These are phyloP conservation scores for Cheilosia urbana DNA, from an alignment of 2,888 invertebrate species.

Conservation along the genomic window DNA sequence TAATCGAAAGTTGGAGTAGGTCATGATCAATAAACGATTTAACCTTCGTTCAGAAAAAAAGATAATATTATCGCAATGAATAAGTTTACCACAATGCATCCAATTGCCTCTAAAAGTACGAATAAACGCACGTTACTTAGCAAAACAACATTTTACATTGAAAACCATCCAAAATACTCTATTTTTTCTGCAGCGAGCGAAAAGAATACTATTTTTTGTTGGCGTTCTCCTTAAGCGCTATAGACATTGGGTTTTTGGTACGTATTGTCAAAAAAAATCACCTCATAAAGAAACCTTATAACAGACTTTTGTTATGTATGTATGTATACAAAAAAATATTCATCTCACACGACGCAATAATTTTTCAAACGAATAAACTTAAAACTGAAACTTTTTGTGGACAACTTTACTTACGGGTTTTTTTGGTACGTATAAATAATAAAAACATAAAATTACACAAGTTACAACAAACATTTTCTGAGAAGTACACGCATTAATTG, in stretches of 20 bases:
- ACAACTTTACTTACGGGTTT: constrained; percentile 68
- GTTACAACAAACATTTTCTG: constrained; percentile 58
- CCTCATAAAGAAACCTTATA: constrained; percentile 38
- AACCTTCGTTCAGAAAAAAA: too few relatives aligned
- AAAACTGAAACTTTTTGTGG: constrained; percentile 58
- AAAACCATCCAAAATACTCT: constrained; percentile 57
- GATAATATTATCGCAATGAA: constrained; percentile 11
- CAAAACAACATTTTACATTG: constrained; percentile 68
- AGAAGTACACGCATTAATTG: constrained; percentile 64
- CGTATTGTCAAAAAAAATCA: constrained; percentile 62
- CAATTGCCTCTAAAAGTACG: neutral
- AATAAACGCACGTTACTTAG: neutral
- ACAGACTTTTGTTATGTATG: constrained; percentile 53
- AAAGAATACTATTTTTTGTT: constrained; percentile 47
- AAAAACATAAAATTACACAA: constrained; percentile 31
- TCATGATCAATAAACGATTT: too few relatives aligned
- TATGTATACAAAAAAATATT: constrained; percentile 60
- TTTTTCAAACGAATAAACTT: constrained; percentile 35
- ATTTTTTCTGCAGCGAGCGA: constrained; percentile 58
- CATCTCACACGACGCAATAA: constrained; percentile 57
- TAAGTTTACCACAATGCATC: neutral
- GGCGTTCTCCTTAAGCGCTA: constrained; percentile 56
- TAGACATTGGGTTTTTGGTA: constrained; percentile 63
- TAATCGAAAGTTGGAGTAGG: too few relatives aligned
- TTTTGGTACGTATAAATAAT: constrained; percentile 69